These are phyloP conservation scores for Drosophila azteca DNA, from an alignment of 1,140 invertebrate genomes.

Conservation along the genomic window DNA sequence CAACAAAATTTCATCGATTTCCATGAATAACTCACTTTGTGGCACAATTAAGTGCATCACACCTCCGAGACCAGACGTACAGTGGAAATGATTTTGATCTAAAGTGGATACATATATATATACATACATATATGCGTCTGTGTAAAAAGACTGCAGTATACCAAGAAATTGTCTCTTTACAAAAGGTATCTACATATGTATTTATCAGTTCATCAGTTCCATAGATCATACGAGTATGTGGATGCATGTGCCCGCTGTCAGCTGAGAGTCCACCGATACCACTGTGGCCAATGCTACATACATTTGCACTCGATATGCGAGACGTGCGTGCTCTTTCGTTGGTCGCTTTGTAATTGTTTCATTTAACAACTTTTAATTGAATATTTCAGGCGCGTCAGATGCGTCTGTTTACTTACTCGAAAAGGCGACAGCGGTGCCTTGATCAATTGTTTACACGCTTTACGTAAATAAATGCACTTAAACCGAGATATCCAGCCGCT, in stretches of 20 bases:
- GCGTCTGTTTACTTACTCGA: constrained; percentile 55
- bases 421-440: constrained; percentile 30
- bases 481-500: constrained; percentile 16
- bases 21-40: constrained; percentile 68
- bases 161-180: no score
- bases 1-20: constrained; percentile 54
- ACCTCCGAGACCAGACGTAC: constrained; percentile 23
- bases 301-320: constrained; percentile 43
- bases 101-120: not conserved
- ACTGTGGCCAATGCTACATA: constrained; percentile 65
- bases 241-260: no score
- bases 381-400: constrained; percentile 54
- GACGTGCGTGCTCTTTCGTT: constrained; percentile 27
- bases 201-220: no score
- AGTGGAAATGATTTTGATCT: not conserved
- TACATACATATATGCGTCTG: no score
- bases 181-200: no score
- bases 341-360: constrained; percentile 66
- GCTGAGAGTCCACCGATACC: constrained; percentile 15
- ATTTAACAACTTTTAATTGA: constrained; percentile 77
- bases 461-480: constrained; percentile 72
- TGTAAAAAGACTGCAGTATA: no score
- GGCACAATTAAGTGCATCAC: constrained; percentile 64
- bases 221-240: no score
- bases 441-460: constrained; percentile 74